Evolutionary conservation across 2,113 vertebrate species (phyloP), one percentile per base, ranked within the genome.

Genomic region (Xyliphius kryptos): DNA sequence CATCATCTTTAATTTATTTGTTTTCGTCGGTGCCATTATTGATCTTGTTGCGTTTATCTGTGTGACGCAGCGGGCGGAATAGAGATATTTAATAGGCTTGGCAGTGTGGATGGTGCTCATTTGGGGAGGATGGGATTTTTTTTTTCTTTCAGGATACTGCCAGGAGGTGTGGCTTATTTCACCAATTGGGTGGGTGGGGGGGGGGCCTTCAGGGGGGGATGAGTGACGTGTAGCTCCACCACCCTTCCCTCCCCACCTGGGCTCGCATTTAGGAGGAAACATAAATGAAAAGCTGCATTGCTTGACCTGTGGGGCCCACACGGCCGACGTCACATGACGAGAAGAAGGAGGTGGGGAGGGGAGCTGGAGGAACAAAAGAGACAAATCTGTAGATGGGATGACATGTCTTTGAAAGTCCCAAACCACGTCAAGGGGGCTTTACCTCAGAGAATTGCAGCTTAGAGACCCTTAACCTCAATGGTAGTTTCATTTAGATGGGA

Each of bases 211-310:
- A n/a, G n/a, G n/a, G n/a, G n/a, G n/a, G 65, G 22, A 46, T 63
- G 58, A 66, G 16, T 56, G 67, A 58, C 63, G 51, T 47, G 13
- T 2, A n/a, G 46, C 55, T 51, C 15, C 64, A 64, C 54, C 60
- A 63, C 70, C 68, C 6, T 12, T 53, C 48, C 74, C 56, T 68
- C 72, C 72, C 76, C 70, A 74, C 74, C 73, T 40, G 15, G 56
- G 55, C 66, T 78, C 77, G 83, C 81, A 85, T 84, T 88, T 83
- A 85, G 76, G 83, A 87, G 83, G 82, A 85, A 83, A 83, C 80
- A 84, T 80, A 81, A 83, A 83, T 87, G 83, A 85, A 88, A 87
- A 84, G 81, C 87, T 75, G 63, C 78, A 73, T 72, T 63, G 64
- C 80, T 74, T 74, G 76, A 83, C 76, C 78, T 76, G 81, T 77